These are phyloP conservation scores for Himalopsyche kuldschensis DNA, from an alignment of 2,888 invertebrate genomes.

Conservation along the genomic window DNA sequence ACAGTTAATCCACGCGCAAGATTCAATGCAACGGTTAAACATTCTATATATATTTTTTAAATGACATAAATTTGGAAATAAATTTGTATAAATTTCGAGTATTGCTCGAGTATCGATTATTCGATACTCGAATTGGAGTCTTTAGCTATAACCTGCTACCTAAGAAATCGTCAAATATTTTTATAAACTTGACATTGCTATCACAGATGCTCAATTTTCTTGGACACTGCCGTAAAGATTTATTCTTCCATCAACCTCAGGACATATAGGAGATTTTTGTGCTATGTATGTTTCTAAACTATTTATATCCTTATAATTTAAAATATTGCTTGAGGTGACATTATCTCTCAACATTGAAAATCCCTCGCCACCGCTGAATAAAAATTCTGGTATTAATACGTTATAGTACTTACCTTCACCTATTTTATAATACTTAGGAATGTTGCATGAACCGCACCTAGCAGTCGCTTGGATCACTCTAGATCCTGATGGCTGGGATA, in stretches of 20 bases:
- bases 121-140: too few relatives aligned
- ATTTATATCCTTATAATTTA: conserved; percentile 48
- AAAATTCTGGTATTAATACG: conserved; percentile 66
- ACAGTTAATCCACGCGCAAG: too few relatives aligned
- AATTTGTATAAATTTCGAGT: too few relatives aligned
- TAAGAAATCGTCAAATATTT: not conserved
- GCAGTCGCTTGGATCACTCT: conserved; percentile 67
- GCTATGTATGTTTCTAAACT: conserved; percentile 60
- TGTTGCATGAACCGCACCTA: conserved; percentile 69
- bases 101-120: too few relatives aligned
- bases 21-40: too few relatives aligned
- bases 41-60: too few relatives aligned
- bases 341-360: conserved; percentile 57
- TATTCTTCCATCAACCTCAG: conserved; percentile 68
- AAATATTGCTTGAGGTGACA: conserved; percentile 41
- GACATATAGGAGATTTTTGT: conserved; percentile 63
- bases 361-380: conserved; percentile 77
- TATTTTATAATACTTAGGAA: conserved; percentile 63
- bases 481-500: conserved; percentile 60
- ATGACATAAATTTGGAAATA: too few relatives aligned
- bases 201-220: not conserved
- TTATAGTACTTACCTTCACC: conserved; percentile 61
- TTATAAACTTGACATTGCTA: not conserved
- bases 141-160: not conserved
- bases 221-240: not conserved